Evolutionary conservation across 2,888 invertebrate species (phyloP).

Genomic region (Quadroppia sp.): DNA sequence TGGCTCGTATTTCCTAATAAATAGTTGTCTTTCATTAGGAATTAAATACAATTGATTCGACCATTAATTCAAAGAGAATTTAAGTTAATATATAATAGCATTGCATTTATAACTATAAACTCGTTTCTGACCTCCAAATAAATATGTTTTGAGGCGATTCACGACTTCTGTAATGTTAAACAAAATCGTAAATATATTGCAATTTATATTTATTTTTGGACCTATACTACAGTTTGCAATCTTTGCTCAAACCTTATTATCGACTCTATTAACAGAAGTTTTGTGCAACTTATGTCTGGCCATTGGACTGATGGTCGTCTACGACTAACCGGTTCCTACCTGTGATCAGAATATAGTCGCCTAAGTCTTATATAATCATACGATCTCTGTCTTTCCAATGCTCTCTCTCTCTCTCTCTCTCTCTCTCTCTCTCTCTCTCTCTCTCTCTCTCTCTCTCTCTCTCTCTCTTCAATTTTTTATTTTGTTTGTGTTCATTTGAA

Average conservation of each 20-base stretch:
- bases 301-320: conserved; percentile 1
- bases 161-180: neutral
- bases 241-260: neutral
- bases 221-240: neutral
- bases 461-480: no score
- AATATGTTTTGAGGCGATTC: conserved; percentile 2
- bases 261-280: conserved; percentile 13
- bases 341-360: neutral
- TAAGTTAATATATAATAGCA: no score
- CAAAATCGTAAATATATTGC: conserved; percentile 20
- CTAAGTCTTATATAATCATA: neutral
- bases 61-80: neutral
- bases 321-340: conserved; percentile 20
- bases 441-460: conserved; percentile 23
- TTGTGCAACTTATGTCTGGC: neutral
- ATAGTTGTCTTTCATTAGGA: no score
- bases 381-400: neutral
- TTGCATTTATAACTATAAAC: neutral
- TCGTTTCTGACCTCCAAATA: neutral
- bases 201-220: conserved; percentile 17
- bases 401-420: conserved; percentile 19
- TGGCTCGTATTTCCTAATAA: no score
- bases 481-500: no score
- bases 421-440: conserved; percentile 8
- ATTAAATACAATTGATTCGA: neutral